Percentiles rank a stretch among this genome's conserved stretches.
Evolutionary conservation across 2,113 vertebrate genomes (phyloP).

Genomic region (Scophthalmus maximus): DNA sequence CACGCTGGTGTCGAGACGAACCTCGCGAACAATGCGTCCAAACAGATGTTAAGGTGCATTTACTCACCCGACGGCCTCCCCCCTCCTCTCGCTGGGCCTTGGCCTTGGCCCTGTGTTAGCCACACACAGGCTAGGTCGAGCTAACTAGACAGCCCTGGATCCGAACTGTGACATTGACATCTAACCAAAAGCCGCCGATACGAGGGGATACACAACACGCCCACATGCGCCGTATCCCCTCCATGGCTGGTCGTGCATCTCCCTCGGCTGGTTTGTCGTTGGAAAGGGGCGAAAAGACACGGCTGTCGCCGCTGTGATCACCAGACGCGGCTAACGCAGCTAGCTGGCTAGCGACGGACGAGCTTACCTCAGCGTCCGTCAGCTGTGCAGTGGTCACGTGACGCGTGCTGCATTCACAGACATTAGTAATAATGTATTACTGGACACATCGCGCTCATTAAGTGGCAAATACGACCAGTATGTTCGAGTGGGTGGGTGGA

Average conservation of each 20-base stretch:
- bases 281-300: conserved; percentile 10
- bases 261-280: neutral
- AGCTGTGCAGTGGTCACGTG: conserved; percentile 77
- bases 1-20: neutral
- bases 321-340: conserved; percentile 63
- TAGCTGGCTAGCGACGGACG: conserved; percentile 67
- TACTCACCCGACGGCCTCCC: conserved; percentile 72
- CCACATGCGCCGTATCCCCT: conserved; percentile 29
- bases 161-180: conserved; percentile 69
- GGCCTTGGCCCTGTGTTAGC: conserved; percentile 57
- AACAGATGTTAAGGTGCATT: conserved; percentile 14
- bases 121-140: conserved; percentile 60
- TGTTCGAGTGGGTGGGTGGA: neutral
- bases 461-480: neutral
- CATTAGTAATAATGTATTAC: neutral
- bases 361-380: conserved; percentile 67
- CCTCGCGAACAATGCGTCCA: neutral
- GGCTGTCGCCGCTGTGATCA: conserved; percentile 35
- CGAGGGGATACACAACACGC: conserved; percentile 9
- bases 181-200: conserved; percentile 33
- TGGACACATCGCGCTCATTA: neutral
- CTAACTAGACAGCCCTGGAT: conserved; percentile 65
- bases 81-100: conserved; percentile 56
- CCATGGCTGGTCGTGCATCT: conserved; percentile 48
- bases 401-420: conserved; percentile 49